These are phyloP conservation scores for Acinonyx jubatus DNA, from an alignment of 2,113 vertebrate species.

Conservation along the genomic window DNA sequence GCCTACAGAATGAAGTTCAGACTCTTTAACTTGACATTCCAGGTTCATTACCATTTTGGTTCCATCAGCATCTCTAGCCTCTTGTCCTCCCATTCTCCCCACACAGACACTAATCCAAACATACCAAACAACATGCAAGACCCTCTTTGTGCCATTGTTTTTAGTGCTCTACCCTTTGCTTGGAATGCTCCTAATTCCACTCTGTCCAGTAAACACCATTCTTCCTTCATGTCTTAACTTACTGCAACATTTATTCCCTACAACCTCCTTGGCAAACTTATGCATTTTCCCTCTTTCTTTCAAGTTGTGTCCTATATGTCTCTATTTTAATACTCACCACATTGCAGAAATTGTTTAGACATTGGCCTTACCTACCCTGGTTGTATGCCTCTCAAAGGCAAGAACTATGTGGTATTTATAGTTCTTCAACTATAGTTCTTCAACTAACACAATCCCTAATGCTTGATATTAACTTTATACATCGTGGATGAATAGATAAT, in stretches of 20 bases:
- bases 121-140: not conserved
- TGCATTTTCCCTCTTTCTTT: not conserved
- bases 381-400: not conserved
- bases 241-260: not conserved
- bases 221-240: not conserved
- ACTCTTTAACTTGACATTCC: not conserved
- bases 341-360: not conserved
- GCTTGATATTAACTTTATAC: not conserved
- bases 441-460: not conserved
- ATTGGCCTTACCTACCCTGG: not conserved
- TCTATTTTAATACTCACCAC: not conserved
- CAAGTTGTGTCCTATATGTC: not conserved
- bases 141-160: not conserved
- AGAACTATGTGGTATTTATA: not conserved
- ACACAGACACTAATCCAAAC: not conserved
- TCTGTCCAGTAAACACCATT: not conserved
- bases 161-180: not conserved
- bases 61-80: not conserved
- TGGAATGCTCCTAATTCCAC: not conserved
- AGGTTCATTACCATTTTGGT: not conserved
- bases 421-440: too few relatives aligned
- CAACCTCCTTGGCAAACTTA: not conserved
- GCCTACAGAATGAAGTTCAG: not conserved
- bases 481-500: not conserved
- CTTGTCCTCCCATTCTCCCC: not conserved